Conservation (phyloP, 2,113 vertebrate species). For the Eurystomus gularis region DNA sequence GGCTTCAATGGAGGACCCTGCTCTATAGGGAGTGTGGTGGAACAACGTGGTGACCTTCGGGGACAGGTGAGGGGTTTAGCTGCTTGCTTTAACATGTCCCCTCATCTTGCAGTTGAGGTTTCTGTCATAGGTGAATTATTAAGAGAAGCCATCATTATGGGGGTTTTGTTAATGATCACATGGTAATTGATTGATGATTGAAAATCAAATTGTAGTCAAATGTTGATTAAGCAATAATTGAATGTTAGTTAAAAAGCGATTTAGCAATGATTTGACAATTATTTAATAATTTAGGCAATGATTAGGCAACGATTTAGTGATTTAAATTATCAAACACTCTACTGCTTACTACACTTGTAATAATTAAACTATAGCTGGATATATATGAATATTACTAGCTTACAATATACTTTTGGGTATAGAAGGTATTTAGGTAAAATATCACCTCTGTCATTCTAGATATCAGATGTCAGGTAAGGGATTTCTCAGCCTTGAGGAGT, state of each 20-base stretch:
- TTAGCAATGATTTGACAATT: neutral
- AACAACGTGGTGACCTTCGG: neutral
- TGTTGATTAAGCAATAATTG: neutral
- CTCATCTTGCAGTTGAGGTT: neutral
- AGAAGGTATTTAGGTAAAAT: neutral
- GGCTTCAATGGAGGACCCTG: neutral
- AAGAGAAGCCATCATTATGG: neutral
- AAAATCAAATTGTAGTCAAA: neutral
- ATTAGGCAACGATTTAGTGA: neutral
- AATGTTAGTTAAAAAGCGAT: neutral
- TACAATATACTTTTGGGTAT: neutral
- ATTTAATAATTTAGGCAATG: neutral
- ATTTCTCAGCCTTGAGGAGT: accelerated
- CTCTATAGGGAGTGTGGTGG: neutral
- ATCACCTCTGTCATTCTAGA: neutral
- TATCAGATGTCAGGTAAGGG: neutral
- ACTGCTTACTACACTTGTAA: neutral
- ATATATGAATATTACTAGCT: neutral
- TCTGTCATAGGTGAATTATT: neutral
- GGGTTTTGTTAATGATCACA: neutral
- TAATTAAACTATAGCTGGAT: neutral
- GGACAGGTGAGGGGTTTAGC: neutral
- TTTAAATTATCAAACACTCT: neutral
- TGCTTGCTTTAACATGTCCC: neutral
- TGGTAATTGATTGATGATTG: neutral